Evolutionary conservation across 2,797 vertebrate genomes (phyloP).

Genomic region (Cephalopachus bancanus): DNA sequence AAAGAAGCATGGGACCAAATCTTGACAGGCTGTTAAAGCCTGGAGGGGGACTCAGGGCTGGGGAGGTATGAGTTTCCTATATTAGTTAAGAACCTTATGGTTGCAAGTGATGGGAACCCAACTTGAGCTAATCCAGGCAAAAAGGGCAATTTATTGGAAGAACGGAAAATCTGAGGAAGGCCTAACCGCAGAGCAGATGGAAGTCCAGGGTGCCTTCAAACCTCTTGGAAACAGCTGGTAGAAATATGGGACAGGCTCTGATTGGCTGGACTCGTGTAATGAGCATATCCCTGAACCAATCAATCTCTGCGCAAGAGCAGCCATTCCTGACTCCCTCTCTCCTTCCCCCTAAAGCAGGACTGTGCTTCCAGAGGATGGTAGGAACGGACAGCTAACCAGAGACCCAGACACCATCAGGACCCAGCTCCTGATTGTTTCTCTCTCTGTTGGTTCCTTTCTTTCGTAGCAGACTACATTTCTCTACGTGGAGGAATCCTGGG

Average conservation of each 20-base stretch:
- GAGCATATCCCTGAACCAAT: neutral
- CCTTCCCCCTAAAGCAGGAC: too few relatives aligned
- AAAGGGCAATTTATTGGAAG: neutral
- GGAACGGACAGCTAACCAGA: neutral
- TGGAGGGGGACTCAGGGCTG: neutral
- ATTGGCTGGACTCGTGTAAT: neutral
- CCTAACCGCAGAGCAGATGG: neutral
- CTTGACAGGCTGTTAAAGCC: neutral
- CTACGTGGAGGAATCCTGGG: neutral
- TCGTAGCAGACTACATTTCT: neutral
- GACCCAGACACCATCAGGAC: neutral
- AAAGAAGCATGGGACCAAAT: neutral
- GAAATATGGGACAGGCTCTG: neutral
- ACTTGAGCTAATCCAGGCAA: neutral
- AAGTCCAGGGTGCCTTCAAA: neutral
- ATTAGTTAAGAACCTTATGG: neutral
- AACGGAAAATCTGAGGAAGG: neutral
- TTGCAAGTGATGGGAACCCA: neutral
- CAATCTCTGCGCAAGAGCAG: too few relatives aligned
- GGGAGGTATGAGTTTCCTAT: neutral
- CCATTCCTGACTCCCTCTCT: too few relatives aligned
- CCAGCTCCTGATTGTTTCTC: neutral
- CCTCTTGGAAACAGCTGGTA: neutral
- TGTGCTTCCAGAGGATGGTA: neutral
- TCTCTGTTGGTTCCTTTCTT: neutral